Evolutionary conservation across 2,888 invertebrate genomes (phyloP).

Genomic region (Pelosia muscerda): DNA sequence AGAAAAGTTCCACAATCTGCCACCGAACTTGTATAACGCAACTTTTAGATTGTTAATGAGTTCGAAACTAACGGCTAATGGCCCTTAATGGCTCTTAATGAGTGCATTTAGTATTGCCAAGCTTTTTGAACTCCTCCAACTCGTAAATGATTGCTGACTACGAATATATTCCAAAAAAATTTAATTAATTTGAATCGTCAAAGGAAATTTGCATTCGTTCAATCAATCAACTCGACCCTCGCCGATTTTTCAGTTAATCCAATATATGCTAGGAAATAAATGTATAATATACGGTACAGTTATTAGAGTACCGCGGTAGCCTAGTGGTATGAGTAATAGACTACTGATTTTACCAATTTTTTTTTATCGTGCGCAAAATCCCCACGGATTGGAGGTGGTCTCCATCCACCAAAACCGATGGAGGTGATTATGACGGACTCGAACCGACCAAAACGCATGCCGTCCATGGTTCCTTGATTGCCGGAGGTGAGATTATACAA

Average conservation of each 20-base stretch:
- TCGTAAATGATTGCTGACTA: background rate
- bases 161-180: constrained; percentile 1
- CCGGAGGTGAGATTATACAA: too few species aligned
- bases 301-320: too few species aligned
- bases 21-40: constrained; percentile 11
- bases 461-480: too few species aligned
- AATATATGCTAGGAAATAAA: background rate
- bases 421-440: too few species aligned
- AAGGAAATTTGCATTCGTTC: background rate
- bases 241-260: background rate
- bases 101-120: constrained; percentile 15
- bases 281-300: too few species aligned
- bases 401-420: too few species aligned
- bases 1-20: constrained; percentile 18
- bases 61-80: constrained; percentile 42
- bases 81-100: constrained; percentile 35
- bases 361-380: too few species aligned
- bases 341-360: too few species aligned
- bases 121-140: background rate
- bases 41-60: constrained; percentile 46
- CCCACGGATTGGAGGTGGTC: too few species aligned
- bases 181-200: background rate
- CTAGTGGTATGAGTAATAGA: too few species aligned
- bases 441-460: too few species aligned
- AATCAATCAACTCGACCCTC: background rate